Evolutionary conservation across 2,113 vertebrate genomes (phyloP).

Genomic region (Nesogale talazaci): DNA sequence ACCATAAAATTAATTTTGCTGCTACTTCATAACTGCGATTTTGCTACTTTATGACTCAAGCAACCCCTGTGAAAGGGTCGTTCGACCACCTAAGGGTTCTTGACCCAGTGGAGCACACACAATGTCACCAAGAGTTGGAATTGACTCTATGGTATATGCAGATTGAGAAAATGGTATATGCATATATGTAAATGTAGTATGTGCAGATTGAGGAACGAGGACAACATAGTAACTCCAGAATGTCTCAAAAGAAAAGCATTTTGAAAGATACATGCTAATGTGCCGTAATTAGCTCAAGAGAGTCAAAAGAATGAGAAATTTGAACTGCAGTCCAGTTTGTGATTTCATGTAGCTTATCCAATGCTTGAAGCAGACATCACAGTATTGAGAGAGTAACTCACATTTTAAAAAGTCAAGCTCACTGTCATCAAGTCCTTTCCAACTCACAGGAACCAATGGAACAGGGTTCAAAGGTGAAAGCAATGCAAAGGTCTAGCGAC

Average conservation of each 20-base stretch:
- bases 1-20: no score
- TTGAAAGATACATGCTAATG: background rate
- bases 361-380: constrained; percentile 34
- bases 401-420: background rate
- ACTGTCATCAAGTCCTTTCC: no score
- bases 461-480: no score
- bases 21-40: no score
- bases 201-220: background rate
- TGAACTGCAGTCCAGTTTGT: background rate
- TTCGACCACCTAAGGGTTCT: no score
- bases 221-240: background rate
- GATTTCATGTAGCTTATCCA: background rate
- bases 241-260: background rate
- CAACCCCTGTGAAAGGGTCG: no score
- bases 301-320: background rate
- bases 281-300: background rate
- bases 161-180: no score
- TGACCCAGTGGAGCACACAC: no score
- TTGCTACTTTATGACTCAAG: no score
- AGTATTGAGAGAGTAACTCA: constrained; percentile 44
- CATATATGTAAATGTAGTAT: no score
- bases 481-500: no score
- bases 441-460: no score
- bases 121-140: background rate
- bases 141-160: background rate